phyloP scores from a whole-genome alignment of 1,140 invertebrate genomes.

The Solenopsis invicta region DNA sequence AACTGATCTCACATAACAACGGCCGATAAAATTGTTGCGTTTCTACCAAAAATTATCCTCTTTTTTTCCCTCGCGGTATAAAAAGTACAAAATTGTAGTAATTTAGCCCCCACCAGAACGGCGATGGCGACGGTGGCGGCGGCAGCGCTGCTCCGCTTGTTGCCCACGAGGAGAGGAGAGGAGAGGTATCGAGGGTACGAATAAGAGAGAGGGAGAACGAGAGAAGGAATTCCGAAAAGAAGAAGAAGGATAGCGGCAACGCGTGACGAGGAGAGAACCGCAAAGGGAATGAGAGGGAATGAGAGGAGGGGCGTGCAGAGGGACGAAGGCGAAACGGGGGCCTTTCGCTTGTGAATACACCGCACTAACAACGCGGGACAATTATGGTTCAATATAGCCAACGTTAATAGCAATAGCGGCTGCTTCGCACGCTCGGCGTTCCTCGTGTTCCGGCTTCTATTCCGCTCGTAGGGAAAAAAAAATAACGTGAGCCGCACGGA shows the following conservation, averaged over 20 bases:
- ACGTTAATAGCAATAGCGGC: conserved; percentile 76
- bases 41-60: conserved; percentile 86
- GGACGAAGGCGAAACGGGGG: conserved; percentile 60
- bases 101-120: conserved; percentile 82
- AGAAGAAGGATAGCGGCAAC: conserved; percentile 28
- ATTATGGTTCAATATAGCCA: conserved; percentile 80
- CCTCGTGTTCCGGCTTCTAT: conserved; percentile 13
- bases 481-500: not conserved
- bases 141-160: conserved; percentile 72
- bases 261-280: conserved; percentile 43
- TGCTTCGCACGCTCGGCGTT: conserved; percentile 66
- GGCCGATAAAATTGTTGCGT: conserved; percentile 86
- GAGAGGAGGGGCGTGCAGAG: not conserved
- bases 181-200: conserved; percentile 70
- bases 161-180: conserved; percentile 68
- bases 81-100: conserved; percentile 86
- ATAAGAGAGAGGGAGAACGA: conserved; percentile 51
- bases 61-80: conserved; percentile 81
- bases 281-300: conserved; percentile 44
- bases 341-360: conserved; percentile 72
- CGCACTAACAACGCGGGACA: conserved; percentile 77
- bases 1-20: conserved; percentile 86
- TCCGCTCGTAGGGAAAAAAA: not conserved
- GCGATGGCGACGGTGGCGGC: conserved; percentile 57
- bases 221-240: conserved; percentile 63